phyloP scores from a whole-genome alignment of 2,113 vertebrate species.

The Oncorhynchus nerka region DNA sequence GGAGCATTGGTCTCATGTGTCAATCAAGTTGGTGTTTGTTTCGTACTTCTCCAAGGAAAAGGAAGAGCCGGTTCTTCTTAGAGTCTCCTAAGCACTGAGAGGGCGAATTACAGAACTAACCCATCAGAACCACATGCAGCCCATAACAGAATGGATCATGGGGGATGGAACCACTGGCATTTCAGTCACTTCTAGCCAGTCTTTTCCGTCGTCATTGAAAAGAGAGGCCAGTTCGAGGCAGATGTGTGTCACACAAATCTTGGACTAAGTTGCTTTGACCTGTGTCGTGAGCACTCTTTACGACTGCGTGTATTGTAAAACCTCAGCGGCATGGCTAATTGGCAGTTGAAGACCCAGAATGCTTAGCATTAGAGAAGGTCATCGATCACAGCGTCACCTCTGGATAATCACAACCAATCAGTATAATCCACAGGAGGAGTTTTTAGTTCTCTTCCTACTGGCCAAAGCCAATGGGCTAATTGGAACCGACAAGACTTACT shows the following conservation, averaged over 20 bases:
- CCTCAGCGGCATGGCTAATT: slow-evolving; percentile 50
- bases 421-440: slow-evolving; percentile 41
- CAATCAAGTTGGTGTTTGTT: slow-evolving; percentile 24
- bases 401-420: slow-evolving; percentile 40
- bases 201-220: slow-evolving; percentile 4
- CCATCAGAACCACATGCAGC: not conserved
- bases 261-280: not conserved
- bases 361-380: slow-evolving; percentile 64
- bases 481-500: slow-evolving; percentile 16
- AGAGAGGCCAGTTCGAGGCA: not conserved
- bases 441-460: slow-evolving; percentile 37
- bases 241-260: not conserved
- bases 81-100: no score
- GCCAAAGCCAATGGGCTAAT: slow-evolving; percentile 23
- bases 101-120: not conserved
- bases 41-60: no score
- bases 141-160: not conserved
- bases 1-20: not conserved
- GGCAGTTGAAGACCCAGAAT: slow-evolving; percentile 42
- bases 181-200: not conserved
- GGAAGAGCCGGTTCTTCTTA: no score
- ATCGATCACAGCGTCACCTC: slow-evolving; percentile 50
- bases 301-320: slow-evolving; percentile 24
- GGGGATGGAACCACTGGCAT: not conserved
- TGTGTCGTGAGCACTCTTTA: slow-evolving; percentile 24